A percentile compares a stretch with the other conserved stretches of the same genome.
These are phyloP conservation scores for Escarpia spicata DNA, from an alignment of 2,888 invertebrate genomes.

Conservation along the genomic window DNA sequence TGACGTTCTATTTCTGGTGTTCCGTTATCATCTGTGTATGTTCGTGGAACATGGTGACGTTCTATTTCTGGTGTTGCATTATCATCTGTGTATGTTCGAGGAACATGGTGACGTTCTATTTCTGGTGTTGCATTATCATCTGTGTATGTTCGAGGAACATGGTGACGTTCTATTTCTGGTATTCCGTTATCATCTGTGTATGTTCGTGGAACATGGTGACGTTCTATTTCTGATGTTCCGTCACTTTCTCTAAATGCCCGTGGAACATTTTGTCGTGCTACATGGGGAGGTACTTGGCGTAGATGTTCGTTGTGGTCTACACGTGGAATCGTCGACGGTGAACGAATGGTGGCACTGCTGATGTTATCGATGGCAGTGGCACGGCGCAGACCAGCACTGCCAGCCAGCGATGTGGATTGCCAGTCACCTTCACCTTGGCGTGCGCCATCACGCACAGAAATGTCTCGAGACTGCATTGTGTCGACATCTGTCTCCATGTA, in stretches of 20 bases:
- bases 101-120: not conserved
- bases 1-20: not conserved
- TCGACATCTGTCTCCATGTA: conserved; percentile 91
- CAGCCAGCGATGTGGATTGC: not conserved
- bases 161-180: not conserved
- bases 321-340: not conserved
- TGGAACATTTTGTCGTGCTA: not conserved
- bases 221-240: not conserved
- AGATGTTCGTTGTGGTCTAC: not conserved
- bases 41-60: not conserved
- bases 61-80: not conserved
- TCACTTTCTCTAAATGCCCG: not conserved
- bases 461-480: conserved; percentile 79
- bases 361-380: not conserved
- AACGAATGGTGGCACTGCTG: not conserved
- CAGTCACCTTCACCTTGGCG: not conserved
- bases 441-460: conserved; percentile 34
- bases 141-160: not conserved
- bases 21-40: not conserved
- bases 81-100: not conserved
- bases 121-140: not conserved
- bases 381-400: not conserved
- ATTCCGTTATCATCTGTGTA: not conserved
- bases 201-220: not conserved
- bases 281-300: too few relatives aligned